Evolutionary conservation across 1,140 invertebrate genomes (phyloP), one percentile per base, ranked within the genome.

Genomic region (Spodoptera litura): DNA sequence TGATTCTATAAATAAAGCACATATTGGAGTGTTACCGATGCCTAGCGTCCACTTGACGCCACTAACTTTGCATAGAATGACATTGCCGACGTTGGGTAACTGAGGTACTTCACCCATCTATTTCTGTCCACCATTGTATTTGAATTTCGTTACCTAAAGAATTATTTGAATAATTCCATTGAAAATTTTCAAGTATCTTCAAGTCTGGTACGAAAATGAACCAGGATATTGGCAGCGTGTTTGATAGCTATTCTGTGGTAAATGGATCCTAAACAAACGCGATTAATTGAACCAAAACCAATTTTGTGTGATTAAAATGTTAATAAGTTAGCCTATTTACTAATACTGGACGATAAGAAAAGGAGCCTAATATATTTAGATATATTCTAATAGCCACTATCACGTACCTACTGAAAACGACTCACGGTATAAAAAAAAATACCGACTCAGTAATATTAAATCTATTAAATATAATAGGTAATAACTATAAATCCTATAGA

Each of bases 11-110:
- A 62, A 62, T 62, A 62, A 38, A 13, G 59, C 27, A 44, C 38
- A 44, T 44, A 38, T 62, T 62, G 59, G 59, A 62, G 59, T 62
- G 31, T 31, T 13, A 25, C 59, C 59, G 58, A 62, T 62, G 35
- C 31, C 59, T 35, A 62, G 59, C 59, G 31, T 35, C 31, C 59
- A 62, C 59, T 62, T 62, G 59, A 38, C 59, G 59, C 31, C 20
- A 31, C 12, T 62, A 31, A 62, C 59, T 62, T 62, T 62, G 59
- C 59, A 62, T 62, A 38, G 31, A 38, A 62, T 62, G 31, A 62
- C 59, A 62, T 62, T 58, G 55, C 55, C 59, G 6, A 4, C 31
- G 59, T 62, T 62, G 38, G 59, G 59, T 62, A 62, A 62, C 59
- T 27, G 12, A 44, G 13, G 59, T 35, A 62, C 59, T 62, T 62